Evolutionary conservation across 1,140 invertebrate genomes (phyloP).

Genomic region (Drosophila pruinosa): DNA sequence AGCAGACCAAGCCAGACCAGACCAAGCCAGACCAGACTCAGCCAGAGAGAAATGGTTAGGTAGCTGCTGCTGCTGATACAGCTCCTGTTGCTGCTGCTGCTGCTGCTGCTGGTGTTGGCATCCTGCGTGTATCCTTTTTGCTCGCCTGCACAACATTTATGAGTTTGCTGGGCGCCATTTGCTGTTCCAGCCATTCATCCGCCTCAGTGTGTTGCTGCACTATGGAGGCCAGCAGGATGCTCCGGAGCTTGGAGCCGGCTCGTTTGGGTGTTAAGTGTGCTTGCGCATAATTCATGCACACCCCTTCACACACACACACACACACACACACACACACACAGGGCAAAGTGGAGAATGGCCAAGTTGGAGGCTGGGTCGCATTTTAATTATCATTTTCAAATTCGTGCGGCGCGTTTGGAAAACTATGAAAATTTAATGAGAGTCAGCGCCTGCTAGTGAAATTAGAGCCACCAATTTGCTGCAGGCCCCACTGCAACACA

Average conservation of each 20-base stretch:
- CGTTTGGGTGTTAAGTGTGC: slow-evolving; percentile 49
- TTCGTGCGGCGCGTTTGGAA: slow-evolving; percentile 52
- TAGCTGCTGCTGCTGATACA: neutral
- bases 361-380: slow-evolving; percentile 39
- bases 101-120: neutral
- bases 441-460: slow-evolving; percentile 37
- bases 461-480: slow-evolving; percentile 61
- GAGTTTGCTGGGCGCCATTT: slow-evolving; percentile 15
- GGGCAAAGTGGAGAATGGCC: neutral
- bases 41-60: no score
- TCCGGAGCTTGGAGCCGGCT: slow-evolving; percentile 19
- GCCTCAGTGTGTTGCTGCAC: neutral
- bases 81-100: neutral
- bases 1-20: no score
- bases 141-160: slow-evolving; percentile 53
- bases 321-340: neutral
- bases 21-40: no score
- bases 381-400: slow-evolving; percentile 73
- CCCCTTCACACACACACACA: slow-evolving; percentile 1
- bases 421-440: slow-evolving; percentile 71
- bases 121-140: slow-evolving; percentile 41
- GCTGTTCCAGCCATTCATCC: neutral
- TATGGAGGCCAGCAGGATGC: slow-evolving; percentile 16
- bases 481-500: slow-evolving; percentile 12
- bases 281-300: slow-evolving; percentile 46